Conservation (phyloP, 2,888 invertebrate species). For the Xylocampa areola region DNA sequence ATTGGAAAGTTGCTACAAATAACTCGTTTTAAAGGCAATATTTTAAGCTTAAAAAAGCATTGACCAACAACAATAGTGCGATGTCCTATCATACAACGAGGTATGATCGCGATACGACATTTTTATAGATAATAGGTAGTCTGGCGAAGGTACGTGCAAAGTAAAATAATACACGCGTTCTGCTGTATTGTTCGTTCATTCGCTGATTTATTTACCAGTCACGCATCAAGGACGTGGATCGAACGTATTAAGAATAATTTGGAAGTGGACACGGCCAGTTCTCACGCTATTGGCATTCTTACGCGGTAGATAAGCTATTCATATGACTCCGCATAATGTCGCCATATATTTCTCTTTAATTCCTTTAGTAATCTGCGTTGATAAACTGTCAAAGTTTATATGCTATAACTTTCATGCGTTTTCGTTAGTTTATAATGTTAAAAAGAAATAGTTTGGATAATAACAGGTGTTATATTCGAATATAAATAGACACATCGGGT, state of each 20-base stretch:
- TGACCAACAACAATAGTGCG: conserved; percentile 38
- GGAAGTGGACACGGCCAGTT: conserved; percentile 78
- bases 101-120: conserved; percentile 45
- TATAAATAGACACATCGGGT: too few relatives aligned
- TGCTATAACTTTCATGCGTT: conserved; percentile 34
- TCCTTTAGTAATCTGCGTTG: conserved; percentile 37
- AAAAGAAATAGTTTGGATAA: conserved; percentile 47
- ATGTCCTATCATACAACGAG: conserved; percentile 32
- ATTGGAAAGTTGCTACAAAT: conserved; percentile 1
- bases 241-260: conserved; percentile 86
- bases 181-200: conserved; percentile 69
- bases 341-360: conserved; percentile 57
- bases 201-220: conserved; percentile 77
- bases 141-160: conserved; percentile 73
- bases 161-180: conserved; percentile 71
- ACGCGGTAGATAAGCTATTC: conserved; percentile 64
- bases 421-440: conserved; percentile 42
- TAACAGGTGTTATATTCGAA: conserved; percentile 43
- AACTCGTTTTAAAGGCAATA: neutral
- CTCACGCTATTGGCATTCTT: conserved; percentile 85
- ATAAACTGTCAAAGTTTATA: conserved; percentile 37
- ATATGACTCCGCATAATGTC: conserved; percentile 62
- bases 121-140: conserved; percentile 61
- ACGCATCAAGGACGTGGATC: conserved; percentile 86
- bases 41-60: conserved; percentile 6